A percentile compares a stretch with the other conserved stretches of the same genome.
phyloP scores from a whole-genome alignment of 1,140 invertebrate species.

The Pseudomyrmex flavicornis region DNA sequence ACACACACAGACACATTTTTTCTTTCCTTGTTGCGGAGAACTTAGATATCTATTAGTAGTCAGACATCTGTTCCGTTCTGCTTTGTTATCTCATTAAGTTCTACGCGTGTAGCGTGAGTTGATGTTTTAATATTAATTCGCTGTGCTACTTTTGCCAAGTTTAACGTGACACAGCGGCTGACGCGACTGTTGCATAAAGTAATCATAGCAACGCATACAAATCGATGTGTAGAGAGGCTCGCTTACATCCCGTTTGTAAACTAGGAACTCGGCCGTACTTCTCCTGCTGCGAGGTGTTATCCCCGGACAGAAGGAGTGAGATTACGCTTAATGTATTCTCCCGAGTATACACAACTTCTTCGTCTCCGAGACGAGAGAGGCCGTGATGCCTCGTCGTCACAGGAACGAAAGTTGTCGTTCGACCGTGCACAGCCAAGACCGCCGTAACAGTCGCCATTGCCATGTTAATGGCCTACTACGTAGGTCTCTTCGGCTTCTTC shows the following conservation, averaged over 20 bases:
- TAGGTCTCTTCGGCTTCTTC: constrained; percentile 58
- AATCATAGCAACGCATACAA: not conserved
- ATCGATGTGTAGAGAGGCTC: constrained; percentile 8
- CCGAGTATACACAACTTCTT: constrained; percentile 69
- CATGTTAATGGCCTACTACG: constrained; percentile 65
- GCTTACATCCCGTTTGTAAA: constrained; percentile 19
- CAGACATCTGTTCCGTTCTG: not conserved
- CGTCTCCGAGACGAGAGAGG: constrained; percentile 30
- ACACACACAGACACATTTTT: not conserved
- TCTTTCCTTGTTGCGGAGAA: not conserved
- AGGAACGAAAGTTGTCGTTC: constrained; percentile 65
- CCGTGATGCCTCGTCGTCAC: constrained; percentile 53
- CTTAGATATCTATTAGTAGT: too few relatives aligned
- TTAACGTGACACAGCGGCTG: not conserved
- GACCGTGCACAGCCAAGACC: constrained; percentile 26
- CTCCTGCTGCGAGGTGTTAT: constrained; percentile 36
- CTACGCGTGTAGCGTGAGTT: not conserved
- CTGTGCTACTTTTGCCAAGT: not conserved
- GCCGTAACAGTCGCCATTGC: constrained; percentile 71
- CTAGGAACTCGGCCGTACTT: not conserved
- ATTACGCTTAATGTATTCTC: constrained; percentile 73
- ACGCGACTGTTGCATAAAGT: not conserved
- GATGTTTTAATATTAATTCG: constrained; percentile 19
- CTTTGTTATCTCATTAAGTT: not conserved
- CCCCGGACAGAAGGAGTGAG: constrained; percentile 46